These are phyloP conservation scores for Sesamia inferens DNA, from an alignment of 2,888 invertebrate species.

Conservation along the genomic window DNA sequence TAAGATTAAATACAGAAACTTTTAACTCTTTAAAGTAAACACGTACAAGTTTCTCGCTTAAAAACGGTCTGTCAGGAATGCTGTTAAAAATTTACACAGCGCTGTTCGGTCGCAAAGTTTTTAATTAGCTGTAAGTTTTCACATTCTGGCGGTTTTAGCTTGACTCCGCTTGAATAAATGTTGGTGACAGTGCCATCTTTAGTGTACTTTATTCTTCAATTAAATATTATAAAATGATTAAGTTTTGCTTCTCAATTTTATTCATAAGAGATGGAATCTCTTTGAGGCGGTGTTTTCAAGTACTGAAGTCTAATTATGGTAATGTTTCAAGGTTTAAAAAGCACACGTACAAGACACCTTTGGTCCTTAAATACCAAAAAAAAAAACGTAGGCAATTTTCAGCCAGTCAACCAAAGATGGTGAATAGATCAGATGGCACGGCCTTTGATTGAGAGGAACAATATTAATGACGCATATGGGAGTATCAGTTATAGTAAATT, in stretches of 20 bases:
- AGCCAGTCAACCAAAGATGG: neutral
- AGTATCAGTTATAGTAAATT: too few relatives aligned
- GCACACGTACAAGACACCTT: neutral
- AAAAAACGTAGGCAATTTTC: neutral
- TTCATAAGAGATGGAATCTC: conserved; percentile 1
- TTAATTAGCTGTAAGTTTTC: conserved; percentile 61
- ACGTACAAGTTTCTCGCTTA: conserved; percentile 52
- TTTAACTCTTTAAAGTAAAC: conserved; percentile 34
- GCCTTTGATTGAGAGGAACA: neutral
- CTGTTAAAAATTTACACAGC: conserved; percentile 60
- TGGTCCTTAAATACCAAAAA: neutral
- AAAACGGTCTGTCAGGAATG: conserved; percentile 50
- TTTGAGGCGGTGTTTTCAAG: neutral
- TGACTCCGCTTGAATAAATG: conserved; percentile 38
- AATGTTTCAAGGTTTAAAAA: neutral
- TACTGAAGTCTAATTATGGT: neutral
- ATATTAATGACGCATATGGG: neutral
- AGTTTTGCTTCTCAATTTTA: conserved; percentile 7
- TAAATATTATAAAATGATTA: neutral
- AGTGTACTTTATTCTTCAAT: conserved; percentile 24
- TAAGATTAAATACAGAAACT: conserved; percentile 43
- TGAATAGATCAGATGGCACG: neutral
- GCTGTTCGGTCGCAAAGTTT: conserved; percentile 57
- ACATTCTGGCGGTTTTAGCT: conserved; percentile 45
- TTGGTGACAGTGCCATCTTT: conserved; percentile 36